Percentiles rank a stretch among this genome's conserved stretches.
Evolutionary conservation across 2,888 invertebrate genomes (phyloP).

Genomic region (Microctonus brassicae): DNA sequence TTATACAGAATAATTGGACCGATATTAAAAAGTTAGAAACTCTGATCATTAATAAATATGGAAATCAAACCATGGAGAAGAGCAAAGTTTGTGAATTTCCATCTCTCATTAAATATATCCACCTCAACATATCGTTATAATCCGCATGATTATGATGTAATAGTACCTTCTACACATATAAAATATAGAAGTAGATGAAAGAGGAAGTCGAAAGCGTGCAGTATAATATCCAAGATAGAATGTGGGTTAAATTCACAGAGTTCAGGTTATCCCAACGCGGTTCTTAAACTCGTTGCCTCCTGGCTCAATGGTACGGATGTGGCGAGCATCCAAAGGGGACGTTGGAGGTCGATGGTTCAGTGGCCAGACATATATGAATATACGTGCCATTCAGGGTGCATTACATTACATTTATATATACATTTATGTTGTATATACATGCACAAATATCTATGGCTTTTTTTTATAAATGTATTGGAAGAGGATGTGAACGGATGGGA

Average conservation of each 20-base stretch:
- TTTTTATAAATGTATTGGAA: background rate
- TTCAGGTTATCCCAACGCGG: background rate
- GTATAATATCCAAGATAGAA: background rate
- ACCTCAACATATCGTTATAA: background rate
- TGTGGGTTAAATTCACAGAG: constrained; percentile 27
- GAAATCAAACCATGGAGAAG: no score
- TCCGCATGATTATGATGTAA: background rate
- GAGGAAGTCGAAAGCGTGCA: background rate
- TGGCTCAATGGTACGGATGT: constrained; percentile 20
- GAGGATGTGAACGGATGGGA: background rate
- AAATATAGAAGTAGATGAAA: background rate
- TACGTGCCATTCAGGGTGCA: no score
- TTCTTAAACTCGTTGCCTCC: constrained; percentile 8
- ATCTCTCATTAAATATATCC: background rate
- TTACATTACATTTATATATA: background rate
- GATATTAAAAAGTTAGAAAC: background rate
- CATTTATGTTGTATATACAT: no score
- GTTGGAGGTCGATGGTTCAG: background rate
- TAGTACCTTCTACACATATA: background rate
- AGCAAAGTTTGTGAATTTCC: background rate
- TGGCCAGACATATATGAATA: background rate
- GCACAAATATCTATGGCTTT: no score
- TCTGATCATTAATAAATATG: background rate
- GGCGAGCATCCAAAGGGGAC: constrained; percentile 16
- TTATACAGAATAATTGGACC: no score